Base-by-base conservation (phyloP, 2,797 vertebrate genomes). In the Hybognathus amarus region DNA sequence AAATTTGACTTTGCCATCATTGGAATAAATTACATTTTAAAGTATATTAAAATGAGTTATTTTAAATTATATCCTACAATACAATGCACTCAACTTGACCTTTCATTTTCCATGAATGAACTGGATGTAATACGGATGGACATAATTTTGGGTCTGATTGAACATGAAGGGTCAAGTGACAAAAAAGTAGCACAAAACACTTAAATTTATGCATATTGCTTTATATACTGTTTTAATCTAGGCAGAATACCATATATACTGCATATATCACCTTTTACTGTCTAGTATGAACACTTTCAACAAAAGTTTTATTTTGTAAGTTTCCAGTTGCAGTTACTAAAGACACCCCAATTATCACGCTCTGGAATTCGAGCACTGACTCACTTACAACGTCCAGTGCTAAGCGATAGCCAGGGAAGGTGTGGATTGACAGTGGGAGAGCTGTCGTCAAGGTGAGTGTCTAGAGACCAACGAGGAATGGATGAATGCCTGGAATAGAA, bases 401-500 rank as follows among this genome's bases (percentile, higher is more conserved):
- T 83, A 81, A 81, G 61, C 74, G 63, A 33, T 70, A 73, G 27
- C 59, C 18, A 27, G 40, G 56, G 75, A 85, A 59, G 36, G 22
- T 79, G 83, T 56, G 33, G 69, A 61, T 50, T 61, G 79, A 45
- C 47, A 30, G 54, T 30, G 36, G 42, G 42, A 20, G 42, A 80
- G 77, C 42, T 38, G 36, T 82, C 73, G 74, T 64, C 80, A 77
- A 67, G 67, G 69, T 79, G 78, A 86, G 78, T 63, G 20, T 15
- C 54, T 77, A 59, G 66, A 73, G 36, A 80, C 71, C 79, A 68
- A 64, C 63, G 40, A 61, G 67, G 40, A 66, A 54, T 24, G 66
- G 77, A 54, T 24, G 11, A 64, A 83, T 81, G 61, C 22, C 61
- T 69, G 24, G 42, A 78, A 87, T 84, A 77, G 50, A 88, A 84